Percentiles rank a stretch among this genome's conserved stretches.
phyloP scores from a whole-genome alignment of 37 sponge, comb jelly and placozoan genomes.

The Cladorhizidae sp. region DNA sequence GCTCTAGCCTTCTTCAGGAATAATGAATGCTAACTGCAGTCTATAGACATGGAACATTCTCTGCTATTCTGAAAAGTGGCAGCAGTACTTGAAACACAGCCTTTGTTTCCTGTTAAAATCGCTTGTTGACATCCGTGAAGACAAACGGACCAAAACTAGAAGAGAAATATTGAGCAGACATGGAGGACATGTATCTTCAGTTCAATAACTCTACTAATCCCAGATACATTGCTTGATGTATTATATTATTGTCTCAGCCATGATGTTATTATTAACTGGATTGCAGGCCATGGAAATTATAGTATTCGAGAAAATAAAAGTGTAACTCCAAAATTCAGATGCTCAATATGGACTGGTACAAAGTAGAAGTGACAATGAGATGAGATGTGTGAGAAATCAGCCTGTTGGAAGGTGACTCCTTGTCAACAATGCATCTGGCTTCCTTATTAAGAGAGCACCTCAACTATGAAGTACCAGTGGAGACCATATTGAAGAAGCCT shows the following conservation, averaged over 20 bases:
- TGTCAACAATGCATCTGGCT: conserved; percentile 36
- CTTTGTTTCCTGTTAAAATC: conserved; percentile 46
- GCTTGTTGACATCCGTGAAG: conserved; percentile 50
- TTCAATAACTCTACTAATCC: neutral
- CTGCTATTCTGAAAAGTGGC: conserved; percentile 62
- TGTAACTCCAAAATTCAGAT: neutral
- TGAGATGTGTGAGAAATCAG: neutral
- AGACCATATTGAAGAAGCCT: too few species aligned
- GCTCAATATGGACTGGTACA: neutral
- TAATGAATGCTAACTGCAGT: too few species aligned
- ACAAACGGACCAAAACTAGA: conserved; percentile 52
- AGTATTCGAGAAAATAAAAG: conserved; percentile 4
- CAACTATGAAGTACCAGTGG: too few species aligned
- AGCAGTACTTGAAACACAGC: conserved; percentile 44
- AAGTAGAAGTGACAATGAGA: neutral
- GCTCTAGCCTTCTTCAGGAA: too few species aligned
- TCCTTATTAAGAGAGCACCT: conserved; percentile 24
- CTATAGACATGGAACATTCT: neutral
- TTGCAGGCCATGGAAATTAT: conserved; percentile 4
- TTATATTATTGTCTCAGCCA: neutral
- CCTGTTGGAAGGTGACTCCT: conserved; percentile 65
- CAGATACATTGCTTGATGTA: neutral
- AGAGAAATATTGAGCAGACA: conserved; percentile 8
- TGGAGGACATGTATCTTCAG: conserved; percentile 32
- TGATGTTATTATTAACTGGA: neutral